Base-by-base conservation (phyloP, 2,113 vertebrate species). In the Grantiella picta region DNA sequence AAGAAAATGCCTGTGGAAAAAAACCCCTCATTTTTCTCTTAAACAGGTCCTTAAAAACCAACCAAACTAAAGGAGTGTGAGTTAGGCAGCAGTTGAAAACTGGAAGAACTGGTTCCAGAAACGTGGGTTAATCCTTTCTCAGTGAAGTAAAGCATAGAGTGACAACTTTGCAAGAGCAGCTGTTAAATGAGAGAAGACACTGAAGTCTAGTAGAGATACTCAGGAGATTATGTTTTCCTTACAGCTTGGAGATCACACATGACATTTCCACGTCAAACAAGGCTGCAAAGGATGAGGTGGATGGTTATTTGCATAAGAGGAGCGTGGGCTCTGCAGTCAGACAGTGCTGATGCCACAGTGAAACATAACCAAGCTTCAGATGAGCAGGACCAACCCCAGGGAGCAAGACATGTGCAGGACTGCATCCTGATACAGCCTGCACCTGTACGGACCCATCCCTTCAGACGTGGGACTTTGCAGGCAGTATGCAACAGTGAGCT, bases 1-100 rank as follows among this genome's bases (percentile, higher is more conserved):
- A 95, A 97, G 94, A 97, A 97, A 94, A 95, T 15, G 91, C 88
- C 95, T 95, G 94, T 60, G 84, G 84, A 94, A 97, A 97, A 96
- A 96, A 60, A 25, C 2, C 52, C 12, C 42, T 93, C 6, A 70
- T 92, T 97, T 94, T 81, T 87, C 75, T 94, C 57, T 86, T 77
- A 69, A 84, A 90, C 47, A 95, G 44, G 35, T 96, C 89, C 82
- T 80, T 86, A 79, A 86, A 90, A 95, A 81, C 7, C 40, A 94
- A 92, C 21, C 35, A 83, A 59, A 84, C 17, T 42, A 70, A 75
- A 91, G 50, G 69, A 94, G 50, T 31, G 22, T 28, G 24, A 89
- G 93, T 92, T 97, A 97, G 90, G 93, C 73, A 88, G 94, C 84
- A 94, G 84, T 77, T 78, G 71, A 95, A 94, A 42, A 75, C 45